Evolutionary conservation across 2,888 invertebrate species (phyloP).

Genomic region (Odontocolon sp.): DNA sequence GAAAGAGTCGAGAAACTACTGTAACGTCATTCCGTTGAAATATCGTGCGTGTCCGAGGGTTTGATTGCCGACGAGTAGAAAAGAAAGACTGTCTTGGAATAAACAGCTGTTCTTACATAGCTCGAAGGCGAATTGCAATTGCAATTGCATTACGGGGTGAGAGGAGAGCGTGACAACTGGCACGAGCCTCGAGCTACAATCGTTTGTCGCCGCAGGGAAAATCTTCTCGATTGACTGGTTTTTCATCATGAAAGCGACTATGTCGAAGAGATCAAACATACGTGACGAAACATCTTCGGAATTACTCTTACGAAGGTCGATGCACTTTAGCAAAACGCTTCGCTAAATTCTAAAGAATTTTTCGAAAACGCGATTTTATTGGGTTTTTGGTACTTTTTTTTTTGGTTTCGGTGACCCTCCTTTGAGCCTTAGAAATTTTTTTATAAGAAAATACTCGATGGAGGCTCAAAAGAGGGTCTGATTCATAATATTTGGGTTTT

Average conservation of each 20-base stretch:
- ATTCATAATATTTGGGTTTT: too few species aligned
- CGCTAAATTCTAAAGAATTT: constrained; percentile 28
- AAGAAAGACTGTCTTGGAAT: not conserved
- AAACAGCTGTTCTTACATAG: constrained; percentile 18
- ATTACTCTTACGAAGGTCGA: constrained; percentile 45
- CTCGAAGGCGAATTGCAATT: constrained; percentile 46
- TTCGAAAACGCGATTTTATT: not conserved
- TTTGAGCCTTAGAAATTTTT: too few species aligned
- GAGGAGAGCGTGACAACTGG: constrained; percentile 45
- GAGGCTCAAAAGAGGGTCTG: too few species aligned
- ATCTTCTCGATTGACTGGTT: constrained; percentile 40
- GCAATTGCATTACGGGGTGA: constrained; percentile 33
- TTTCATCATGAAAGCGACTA: constrained; percentile 49
- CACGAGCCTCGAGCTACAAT: constrained; percentile 43
- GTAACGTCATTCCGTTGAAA: constrained; percentile 6
- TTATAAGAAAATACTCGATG: too few species aligned
- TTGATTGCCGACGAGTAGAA: constrained; percentile 29
- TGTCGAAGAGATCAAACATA: constrained; percentile 24
- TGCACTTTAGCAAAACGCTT: not conserved
- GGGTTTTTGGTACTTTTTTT: not conserved
- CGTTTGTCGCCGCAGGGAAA: constrained; percentile 56
- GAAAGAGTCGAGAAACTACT: not conserved
- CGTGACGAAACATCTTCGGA: constrained; percentile 27
- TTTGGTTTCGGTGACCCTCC: not conserved
- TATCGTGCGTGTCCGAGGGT: constrained; percentile 26